These are phyloP conservation scores for Aldabrachelys gigantea DNA, from an alignment of 2,113 vertebrate species.

Conservation along the genomic window DNA sequence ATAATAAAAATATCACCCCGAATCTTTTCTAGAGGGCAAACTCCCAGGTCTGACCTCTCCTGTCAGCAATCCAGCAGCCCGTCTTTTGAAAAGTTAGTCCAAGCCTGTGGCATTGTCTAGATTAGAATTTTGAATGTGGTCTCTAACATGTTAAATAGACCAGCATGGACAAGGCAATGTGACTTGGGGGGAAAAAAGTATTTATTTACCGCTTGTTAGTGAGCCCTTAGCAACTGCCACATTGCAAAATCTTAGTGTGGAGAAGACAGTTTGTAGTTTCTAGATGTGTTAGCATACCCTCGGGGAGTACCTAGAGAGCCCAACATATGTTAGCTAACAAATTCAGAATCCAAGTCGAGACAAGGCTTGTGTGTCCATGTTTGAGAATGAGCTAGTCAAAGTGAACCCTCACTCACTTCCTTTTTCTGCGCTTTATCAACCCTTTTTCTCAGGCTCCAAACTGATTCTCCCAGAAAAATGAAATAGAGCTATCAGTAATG, in stretches of 20 bases:
- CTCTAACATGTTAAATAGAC: too few species aligned
- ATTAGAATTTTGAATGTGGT: neutral
- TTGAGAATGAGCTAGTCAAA: neutral
- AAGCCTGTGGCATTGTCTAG: neutral
- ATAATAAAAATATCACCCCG: neutral
- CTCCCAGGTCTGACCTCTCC: too few species aligned
- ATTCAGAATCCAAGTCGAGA: neutral
- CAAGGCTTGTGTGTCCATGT: neutral
- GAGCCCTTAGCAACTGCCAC: too few species aligned
- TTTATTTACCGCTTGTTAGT: too few species aligned
- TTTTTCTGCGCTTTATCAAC: neutral
- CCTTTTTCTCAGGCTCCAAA: neutral
- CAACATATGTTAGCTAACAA: too few species aligned
- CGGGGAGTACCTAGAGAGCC: too few species aligned
- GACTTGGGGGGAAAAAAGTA: too few species aligned
- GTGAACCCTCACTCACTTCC: neutral
- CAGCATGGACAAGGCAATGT: too few species aligned
- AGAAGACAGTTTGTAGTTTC: too few species aligned
- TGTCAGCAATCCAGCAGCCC: too few species aligned
- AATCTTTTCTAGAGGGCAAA: neutral
- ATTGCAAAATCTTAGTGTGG: too few species aligned
- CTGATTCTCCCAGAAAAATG: neutral
- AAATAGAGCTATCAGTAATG: neutral
- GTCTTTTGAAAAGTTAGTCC: neutral
- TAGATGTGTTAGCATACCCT: too few species aligned